A percentile compares a stretch with the other conserved stretches of the same genome.
phyloP scores from a whole-genome alignment of 2,888 invertebrate genomes.

The Hirtodrosophila alboralis region DNA sequence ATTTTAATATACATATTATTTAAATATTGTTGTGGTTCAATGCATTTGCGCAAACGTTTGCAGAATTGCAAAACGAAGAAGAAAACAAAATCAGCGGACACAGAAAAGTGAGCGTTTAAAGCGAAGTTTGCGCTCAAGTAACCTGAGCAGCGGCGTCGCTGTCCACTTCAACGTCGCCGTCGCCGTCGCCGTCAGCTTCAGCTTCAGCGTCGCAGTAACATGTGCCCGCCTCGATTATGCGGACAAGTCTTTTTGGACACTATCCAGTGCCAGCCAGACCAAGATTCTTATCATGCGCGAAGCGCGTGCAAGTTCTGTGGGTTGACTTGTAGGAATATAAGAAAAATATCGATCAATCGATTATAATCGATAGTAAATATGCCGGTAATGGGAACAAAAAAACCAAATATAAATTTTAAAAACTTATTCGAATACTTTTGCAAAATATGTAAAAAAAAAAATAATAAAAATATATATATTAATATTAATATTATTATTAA shows the following conservation, averaged over 20 bases:
- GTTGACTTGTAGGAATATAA: background rate
- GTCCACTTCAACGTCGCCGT: slow-evolving; percentile 19
- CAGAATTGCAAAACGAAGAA: slow-evolving; percentile 55
- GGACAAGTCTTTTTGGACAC: slow-evolving; percentile 38
- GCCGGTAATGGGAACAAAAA: too few species aligned
- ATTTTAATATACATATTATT: slow-evolving; percentile 46
- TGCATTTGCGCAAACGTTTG: slow-evolving; percentile 46
- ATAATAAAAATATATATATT: too few species aligned
- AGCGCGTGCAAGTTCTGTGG: slow-evolving; percentile 35
- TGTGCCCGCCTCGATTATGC: slow-evolving; percentile 50
- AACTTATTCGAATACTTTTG: too few species aligned
- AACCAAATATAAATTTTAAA: too few species aligned
- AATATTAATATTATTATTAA: too few species aligned
- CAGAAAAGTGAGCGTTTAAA: slow-evolving; percentile 41
- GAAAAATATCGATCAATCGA: too few species aligned
- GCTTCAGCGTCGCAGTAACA: slow-evolving; percentile 39
- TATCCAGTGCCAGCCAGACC: slow-evolving; percentile 21
- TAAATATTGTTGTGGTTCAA: slow-evolving; percentile 23
- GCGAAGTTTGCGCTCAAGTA: slow-evolving; percentile 59
- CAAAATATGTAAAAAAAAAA: too few species aligned
- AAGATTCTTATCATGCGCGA: slow-evolving; percentile 49
- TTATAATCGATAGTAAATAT: too few species aligned
- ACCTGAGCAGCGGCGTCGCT: slow-evolving; percentile 53
- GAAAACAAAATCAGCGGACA: slow-evolving; percentile 9
- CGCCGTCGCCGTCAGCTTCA: slow-evolving; percentile 7